phyloP scores from a whole-genome alignment of 2,113 vertebrate species.

The Plecturocebus donacophilus region DNA sequence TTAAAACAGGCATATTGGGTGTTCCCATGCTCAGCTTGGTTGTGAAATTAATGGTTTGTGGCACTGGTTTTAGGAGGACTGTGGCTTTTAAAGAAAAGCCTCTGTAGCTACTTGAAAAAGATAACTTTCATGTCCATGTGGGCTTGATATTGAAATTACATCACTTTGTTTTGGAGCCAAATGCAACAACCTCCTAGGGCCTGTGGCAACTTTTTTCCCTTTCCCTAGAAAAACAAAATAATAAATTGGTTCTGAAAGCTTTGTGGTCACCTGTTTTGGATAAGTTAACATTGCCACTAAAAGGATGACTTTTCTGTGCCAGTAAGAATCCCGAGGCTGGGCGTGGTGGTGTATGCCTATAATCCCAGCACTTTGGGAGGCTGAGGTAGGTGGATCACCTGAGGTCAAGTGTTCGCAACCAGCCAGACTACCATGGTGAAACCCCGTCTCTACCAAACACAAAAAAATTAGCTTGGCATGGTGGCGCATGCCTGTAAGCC shows the following conservation, averaged over 20 bases:
- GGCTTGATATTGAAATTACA: constrained; percentile 31
- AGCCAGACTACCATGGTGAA: no score
- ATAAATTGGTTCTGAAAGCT: neutral
- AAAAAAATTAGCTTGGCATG: no score
- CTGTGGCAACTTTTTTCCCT: neutral
- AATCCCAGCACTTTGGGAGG: no score
- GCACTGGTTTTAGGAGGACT: neutral
- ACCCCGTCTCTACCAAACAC: no score
- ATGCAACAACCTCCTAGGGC: neutral
- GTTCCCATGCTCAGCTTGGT: neutral
- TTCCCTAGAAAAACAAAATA: constrained; percentile 19
- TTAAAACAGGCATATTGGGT: neutral
- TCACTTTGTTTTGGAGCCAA: neutral
- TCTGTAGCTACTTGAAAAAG: neutral
- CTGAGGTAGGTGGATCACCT: no score
- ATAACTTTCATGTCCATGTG: neutral
- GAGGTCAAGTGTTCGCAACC: no score
- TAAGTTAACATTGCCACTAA: neutral
- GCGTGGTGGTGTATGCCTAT: no score
- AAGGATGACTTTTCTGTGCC: neutral
- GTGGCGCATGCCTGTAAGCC: no score
- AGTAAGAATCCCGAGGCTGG: neutral
- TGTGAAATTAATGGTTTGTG: neutral
- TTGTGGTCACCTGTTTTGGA: neutral
- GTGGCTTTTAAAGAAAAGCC: neutral